Percentiles rank a stretch among this genome's conserved stretches.
phyloP scores from a whole-genome alignment of 1,140 invertebrate species.

The Metaphire vulgaris region DNA sequence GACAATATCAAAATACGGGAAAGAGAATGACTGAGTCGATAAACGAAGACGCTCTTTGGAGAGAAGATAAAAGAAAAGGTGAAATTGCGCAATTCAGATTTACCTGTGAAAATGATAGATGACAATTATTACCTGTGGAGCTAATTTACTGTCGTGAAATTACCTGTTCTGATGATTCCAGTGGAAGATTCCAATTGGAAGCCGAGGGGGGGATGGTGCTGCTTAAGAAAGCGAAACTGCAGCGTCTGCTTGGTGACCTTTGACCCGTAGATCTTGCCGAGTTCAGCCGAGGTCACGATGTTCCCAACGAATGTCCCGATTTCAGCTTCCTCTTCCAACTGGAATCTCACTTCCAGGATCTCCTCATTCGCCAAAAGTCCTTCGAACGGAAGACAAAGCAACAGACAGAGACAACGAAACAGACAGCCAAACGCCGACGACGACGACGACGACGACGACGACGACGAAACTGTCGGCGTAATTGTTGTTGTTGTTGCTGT shows the following conservation, averaged over 20 bases:
- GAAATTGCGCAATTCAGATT: too few relatives aligned
- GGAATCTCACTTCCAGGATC: constrained; percentile 20
- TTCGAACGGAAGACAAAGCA: constrained; percentile 30
- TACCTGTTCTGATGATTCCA: background rate
- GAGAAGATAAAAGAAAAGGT: too few relatives aligned
- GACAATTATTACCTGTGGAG: too few relatives aligned
- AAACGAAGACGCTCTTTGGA: too few relatives aligned
- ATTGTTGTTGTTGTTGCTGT: too few relatives aligned
- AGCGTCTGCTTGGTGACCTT: constrained; percentile 17
- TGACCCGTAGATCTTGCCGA: constrained; percentile 7
- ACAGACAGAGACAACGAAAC: background rate
- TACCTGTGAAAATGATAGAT: too few relatives aligned
- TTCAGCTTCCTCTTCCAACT: constrained; percentile 20
- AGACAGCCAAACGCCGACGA: too few relatives aligned
- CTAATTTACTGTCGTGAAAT: too few relatives aligned
- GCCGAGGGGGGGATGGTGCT: constrained; percentile 30
- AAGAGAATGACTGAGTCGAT: too few relatives aligned
- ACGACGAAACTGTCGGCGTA: background rate
- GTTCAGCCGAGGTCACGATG: constrained; percentile 14
- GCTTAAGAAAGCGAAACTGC: constrained; percentile 21
- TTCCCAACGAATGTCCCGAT: constrained; percentile 26
- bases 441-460: background rate
- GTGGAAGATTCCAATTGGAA: background rate
- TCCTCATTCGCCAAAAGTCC: constrained; percentile 18
- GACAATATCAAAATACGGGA: too few relatives aligned